phyloP scores from a whole-genome alignment of 1,140 invertebrate genomes.

The Drosophila truncata region DNA sequence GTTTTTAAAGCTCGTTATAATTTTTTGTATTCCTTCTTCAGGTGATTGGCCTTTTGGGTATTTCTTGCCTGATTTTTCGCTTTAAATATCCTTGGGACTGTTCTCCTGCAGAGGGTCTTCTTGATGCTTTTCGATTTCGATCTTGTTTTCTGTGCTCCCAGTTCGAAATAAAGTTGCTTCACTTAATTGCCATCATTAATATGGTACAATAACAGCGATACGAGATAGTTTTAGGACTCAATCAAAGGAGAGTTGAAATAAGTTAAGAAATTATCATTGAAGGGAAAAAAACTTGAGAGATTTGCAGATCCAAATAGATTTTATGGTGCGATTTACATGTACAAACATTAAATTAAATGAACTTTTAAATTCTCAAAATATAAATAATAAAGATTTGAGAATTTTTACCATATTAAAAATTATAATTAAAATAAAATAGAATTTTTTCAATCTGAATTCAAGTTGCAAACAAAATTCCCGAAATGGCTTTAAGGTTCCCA shows the following conservation, averaged over 20 bases:
- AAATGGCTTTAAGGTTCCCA: background rate
- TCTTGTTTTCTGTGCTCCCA: slow-evolving; percentile 20
- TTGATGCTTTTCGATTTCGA: slow-evolving; percentile 22
- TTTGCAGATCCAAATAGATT: background rate
- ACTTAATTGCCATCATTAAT: slow-evolving; percentile 67
- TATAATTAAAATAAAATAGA: background rate
- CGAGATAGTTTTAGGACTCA: slow-evolving; percentile 2
- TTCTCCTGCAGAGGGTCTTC: slow-evolving; percentile 24
- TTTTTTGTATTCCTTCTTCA: slow-evolving; percentile 43
- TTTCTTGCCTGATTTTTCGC: slow-evolving; percentile 43
- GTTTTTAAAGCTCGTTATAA: slow-evolving; percentile 78
- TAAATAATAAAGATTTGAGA: background rate
- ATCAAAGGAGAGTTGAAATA: slow-evolving; percentile 1
- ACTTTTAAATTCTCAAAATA: background rate
- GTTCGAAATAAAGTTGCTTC: slow-evolving; percentile 63
- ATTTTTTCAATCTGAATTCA: background rate
- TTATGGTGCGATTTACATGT: too few relatives aligned
- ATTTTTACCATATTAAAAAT: background rate
- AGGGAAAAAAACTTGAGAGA: background rate
- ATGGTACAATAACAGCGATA: slow-evolving; percentile 21
- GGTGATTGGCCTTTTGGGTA: slow-evolving; percentile 70
- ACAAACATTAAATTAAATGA: background rate
- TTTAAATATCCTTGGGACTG: slow-evolving; percentile 71
- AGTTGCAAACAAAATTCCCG: background rate
- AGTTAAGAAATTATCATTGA: background rate